phyloP scores from a whole-genome alignment of 2,797 vertebrate species.

The Periparus ater region DNA sequence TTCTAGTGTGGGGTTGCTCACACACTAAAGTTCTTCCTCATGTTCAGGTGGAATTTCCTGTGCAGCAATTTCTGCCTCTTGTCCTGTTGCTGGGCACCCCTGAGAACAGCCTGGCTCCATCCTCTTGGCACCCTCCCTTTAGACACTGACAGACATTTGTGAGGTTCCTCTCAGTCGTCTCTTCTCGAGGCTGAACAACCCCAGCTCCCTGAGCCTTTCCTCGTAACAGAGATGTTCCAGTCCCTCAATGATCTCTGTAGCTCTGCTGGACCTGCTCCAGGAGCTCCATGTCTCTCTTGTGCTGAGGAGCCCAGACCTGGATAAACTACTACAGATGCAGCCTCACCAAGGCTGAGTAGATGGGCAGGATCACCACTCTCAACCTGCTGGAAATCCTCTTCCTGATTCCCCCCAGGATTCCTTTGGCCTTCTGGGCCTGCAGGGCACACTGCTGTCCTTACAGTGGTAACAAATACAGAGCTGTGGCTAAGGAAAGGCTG shows the following conservation, averaged over 20 bases:
- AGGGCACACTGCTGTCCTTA: neutral
- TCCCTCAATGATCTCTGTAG: too few relatives aligned
- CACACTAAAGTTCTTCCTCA: neutral
- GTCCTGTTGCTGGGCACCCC: neutral
- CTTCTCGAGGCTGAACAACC: neutral
- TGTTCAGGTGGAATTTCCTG: neutral
- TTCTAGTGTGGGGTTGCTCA: rapidly evolving
- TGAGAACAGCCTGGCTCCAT: neutral
- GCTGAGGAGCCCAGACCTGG: neutral
- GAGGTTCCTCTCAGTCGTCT: neutral
- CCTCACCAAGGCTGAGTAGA: neutral
- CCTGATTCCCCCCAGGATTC: neutral
- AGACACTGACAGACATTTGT: too few relatives aligned
- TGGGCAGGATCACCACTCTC: neutral
- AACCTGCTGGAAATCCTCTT: neutral
- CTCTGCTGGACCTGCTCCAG: neutral
- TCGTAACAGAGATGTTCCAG: rapidly evolving
- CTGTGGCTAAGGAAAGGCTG: neutral
- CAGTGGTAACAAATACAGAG: neutral
- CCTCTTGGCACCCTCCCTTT: neutral
- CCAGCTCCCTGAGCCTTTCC: neutral
- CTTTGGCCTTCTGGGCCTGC: neutral
- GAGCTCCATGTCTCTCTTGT: neutral
- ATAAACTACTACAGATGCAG: too few relatives aligned
- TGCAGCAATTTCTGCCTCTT: neutral